These are phyloP conservation scores for Mus caroli DNA, from an alignment of 2,797 vertebrate species.

Conservation along the genomic window DNA sequence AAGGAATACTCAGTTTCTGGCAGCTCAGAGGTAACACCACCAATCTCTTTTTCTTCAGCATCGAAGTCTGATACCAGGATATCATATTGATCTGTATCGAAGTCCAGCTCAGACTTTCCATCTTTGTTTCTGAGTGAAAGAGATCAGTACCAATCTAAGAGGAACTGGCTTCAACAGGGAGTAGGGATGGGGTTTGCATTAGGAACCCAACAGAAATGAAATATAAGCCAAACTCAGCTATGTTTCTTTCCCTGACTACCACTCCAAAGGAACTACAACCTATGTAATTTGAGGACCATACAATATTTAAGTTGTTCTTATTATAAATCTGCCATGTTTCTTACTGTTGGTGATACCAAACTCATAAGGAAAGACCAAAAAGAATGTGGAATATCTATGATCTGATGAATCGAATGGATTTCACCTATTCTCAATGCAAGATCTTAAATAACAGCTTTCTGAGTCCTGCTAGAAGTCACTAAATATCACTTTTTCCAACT, in stretches of 20 bases:
- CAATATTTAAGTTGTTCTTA: constrained; percentile 51
- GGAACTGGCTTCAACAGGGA: constrained; percentile 63
- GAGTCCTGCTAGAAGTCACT: constrained; percentile 23
- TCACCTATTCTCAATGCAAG: constrained; percentile 38
- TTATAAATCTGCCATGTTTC: constrained; percentile 51
- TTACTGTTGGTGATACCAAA: constrained; percentile 39
- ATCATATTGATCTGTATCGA: constrained; percentile 89
- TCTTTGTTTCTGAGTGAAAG: constrained; percentile 90
- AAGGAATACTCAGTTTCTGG: constrained; percentile 93
- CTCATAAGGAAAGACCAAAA: constrained; percentile 46
- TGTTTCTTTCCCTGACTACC: constrained; percentile 56
- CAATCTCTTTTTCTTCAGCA: constrained; percentile 86
- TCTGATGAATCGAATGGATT: constrained; percentile 57
- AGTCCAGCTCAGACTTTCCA: constrained; percentile 92
- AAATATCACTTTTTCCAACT: constrained; percentile 50
- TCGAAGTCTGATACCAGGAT: constrained; percentile 90
- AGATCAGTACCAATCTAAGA: constrained; percentile 79
- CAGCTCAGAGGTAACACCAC: constrained; percentile 85
- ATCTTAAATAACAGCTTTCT: constrained; percentile 51
- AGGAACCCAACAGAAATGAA: constrained; percentile 75
- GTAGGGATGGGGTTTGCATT: constrained; percentile 41
- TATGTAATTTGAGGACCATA: constrained; percentile 56
- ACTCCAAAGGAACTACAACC: constrained; percentile 50
- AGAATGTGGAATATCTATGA: constrained; percentile 41
- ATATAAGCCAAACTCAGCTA: constrained; percentile 59